Evolutionary conservation across 2,888 invertebrate genomes (phyloP).

Genomic region (Archips xylosteana): DNA sequence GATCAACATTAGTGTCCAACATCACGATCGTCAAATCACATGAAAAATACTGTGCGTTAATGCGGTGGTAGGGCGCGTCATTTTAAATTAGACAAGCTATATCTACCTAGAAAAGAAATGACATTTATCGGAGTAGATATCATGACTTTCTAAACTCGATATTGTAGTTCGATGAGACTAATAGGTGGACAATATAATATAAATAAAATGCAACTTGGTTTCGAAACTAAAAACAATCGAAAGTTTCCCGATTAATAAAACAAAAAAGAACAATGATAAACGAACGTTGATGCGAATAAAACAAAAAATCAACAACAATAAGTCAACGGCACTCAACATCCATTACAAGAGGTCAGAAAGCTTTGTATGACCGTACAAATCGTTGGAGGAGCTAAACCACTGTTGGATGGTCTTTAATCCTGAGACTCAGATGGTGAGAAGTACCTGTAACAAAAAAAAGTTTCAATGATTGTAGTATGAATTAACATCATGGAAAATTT

Average conservation of each 20-base stretch:
- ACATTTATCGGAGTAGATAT: too few species aligned
- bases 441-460: slow-evolving; percentile 29
- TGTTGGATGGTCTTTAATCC: slow-evolving; percentile 43
- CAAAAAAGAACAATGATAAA: slow-evolving; percentile 25
- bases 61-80: too few species aligned
- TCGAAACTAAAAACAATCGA: slow-evolving; percentile 17
- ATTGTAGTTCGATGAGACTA: not conserved
- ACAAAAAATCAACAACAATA: slow-evolving; percentile 69
- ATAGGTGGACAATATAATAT: not conserved
- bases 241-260: slow-evolving; percentile 1
- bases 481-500: too few species aligned
- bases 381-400: slow-evolving; percentile 50
- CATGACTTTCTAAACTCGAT: too few species aligned
- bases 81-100: too few species aligned
- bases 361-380: slow-evolving; percentile 65
- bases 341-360: slow-evolving; percentile 68
- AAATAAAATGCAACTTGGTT: not conserved
- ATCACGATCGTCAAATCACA: too few species aligned
- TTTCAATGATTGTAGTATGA: too few species aligned
- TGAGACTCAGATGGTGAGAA: not conserved
- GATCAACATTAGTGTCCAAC: too few species aligned
- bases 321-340: slow-evolving; percentile 66
- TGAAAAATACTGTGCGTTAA: too few species aligned
- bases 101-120: too few species aligned
- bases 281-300: slow-evolving; percentile 21